Percentiles rank a stretch among this genome's conserved stretches.
Evolutionary conservation across 1,140 invertebrate species (phyloP).

Genomic region (Bombus haemorrhoidalis): DNA sequence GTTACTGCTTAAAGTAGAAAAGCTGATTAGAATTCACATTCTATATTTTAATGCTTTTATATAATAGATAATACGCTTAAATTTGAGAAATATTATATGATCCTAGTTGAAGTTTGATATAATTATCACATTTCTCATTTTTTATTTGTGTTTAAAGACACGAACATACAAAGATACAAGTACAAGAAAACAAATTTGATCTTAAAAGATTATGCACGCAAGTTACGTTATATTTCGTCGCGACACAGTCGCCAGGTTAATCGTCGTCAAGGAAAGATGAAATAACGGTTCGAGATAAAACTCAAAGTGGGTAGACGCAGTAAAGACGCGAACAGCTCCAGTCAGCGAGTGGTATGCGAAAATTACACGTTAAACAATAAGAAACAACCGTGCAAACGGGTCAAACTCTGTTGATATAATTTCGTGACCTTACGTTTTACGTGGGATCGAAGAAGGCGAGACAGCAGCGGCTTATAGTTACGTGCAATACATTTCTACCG

Average conservation of each 20-base stretch:
- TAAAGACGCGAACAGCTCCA: neutral
- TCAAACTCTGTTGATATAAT: conserved; percentile 57
- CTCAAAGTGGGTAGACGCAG: neutral
- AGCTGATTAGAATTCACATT: too few relatives aligned
- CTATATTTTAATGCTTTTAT: too few relatives aligned
- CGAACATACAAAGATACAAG: too few relatives aligned
- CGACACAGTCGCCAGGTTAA: neutral
- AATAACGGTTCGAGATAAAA: neutral
- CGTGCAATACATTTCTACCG: conserved; percentile 4
- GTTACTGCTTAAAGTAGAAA: too few relatives aligned
- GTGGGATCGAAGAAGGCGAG: conserved; percentile 25
- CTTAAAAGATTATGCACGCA: too few relatives aligned
- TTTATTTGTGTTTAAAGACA: too few relatives aligned
- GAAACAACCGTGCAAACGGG: neutral
- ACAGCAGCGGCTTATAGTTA: neutral
- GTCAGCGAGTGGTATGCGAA: neutral
- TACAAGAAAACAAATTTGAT: too few relatives aligned
- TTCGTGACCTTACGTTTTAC: conserved; percentile 55
- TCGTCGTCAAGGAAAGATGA: neutral
- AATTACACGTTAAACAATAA: conserved; percentile 19
- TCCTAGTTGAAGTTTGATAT: neutral
- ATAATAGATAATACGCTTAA: too few relatives aligned
- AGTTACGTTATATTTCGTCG: too few relatives aligned
- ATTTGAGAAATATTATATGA: neutral
- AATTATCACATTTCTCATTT: too few relatives aligned